Conservation (phyloP, 2,797 vertebrate genomes). For the Peromyscus attwateri region DNA sequence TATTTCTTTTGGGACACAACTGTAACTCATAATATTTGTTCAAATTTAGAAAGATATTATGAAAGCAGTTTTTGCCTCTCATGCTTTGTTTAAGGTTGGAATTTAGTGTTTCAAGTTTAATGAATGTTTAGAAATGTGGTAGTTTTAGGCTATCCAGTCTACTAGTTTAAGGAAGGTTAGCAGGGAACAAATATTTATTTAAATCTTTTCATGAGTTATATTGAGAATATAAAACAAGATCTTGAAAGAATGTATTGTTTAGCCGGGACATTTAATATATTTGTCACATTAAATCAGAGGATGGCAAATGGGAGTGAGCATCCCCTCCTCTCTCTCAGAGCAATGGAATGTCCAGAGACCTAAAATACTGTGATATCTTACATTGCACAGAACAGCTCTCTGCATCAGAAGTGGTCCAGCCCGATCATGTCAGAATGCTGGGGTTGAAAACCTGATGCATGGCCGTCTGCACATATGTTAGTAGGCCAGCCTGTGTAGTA, state of each 20-base stretch:
- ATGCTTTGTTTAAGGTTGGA: conserved; percentile 50
- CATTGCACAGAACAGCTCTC: neutral
- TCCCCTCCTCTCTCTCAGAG: rapidly evolving
- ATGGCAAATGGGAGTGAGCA: neutral
- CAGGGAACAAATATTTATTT: conserved; percentile 49
- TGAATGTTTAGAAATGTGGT: conserved; percentile 58
- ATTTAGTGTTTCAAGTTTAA: conserved; percentile 53
- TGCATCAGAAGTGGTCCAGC: neutral
- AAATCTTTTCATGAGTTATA: conserved; percentile 40
- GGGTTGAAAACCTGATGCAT: neutral
- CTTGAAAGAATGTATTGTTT: conserved; percentile 47
- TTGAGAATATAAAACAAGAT: conserved; percentile 51
- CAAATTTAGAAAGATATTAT: conserved; percentile 48
- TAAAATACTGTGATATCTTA: neutral
- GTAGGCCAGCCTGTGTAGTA: neutral
- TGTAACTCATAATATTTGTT: conserved; percentile 26
- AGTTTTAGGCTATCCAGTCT: neutral
- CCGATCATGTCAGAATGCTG: neutral
- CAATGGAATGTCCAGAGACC: neutral
- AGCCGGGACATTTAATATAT: neutral
- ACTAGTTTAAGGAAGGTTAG: conserved; percentile 39
- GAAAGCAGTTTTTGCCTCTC: conserved; percentile 63
- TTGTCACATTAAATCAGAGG: neutral
- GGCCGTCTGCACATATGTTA: neutral
- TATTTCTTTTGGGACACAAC: neutral